Evolutionary conservation across 30 jellyfish, hydroid and myxozoan genomes (phyloP), one percentile per base, ranked within the genome.

Genomic region (Aurelia aurita complex sp. Pacific): DNA sequence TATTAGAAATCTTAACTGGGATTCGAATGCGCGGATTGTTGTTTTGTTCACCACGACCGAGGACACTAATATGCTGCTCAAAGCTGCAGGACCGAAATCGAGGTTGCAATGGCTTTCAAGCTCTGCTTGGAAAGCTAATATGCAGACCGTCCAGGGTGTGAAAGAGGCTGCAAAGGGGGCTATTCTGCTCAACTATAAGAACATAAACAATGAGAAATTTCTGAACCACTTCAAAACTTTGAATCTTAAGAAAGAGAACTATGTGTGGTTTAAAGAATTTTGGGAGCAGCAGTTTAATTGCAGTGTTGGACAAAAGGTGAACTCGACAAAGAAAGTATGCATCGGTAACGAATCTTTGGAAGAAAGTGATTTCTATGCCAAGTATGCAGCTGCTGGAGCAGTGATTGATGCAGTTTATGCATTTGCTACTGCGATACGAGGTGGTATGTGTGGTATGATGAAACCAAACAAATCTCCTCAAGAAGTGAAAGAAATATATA

Each of bases 141-240:
- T 33, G 77, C 52, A 77, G 69, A 77, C 87, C n/a, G 36, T 77
- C 52, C 35, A 76, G 7, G 64, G 52, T 15, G 87, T 14, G 34
- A 63, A 42, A 12, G 85, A 86, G 70, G 84, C 81, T 67, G 95
- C 95, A 14, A 68, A 75, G 35, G 95, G 95, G n/a, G 95, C 95
- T 13, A 12, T 86, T 23, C 19, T 86, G 54, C 85, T 86, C 17
- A 51, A 42, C 23, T 65, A 74, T 59, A 77, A 33, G n/a, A 76
- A 55, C 3, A 67, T 53, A 16, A 69, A 59, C 67, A 66, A 55
- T 36, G 69, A n/a, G 1, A 72, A 76, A 1, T 86, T 74, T 75
- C 50, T 38, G 46, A 18, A 54, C 15, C 67, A 86, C 77, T 74
- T 86, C 81, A 65, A 63, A 18, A 23, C 57, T n/a, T 72, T 86